phyloP scores from a whole-genome alignment of 2,113 vertebrate genomes.

The Rattus rattus region DNA sequence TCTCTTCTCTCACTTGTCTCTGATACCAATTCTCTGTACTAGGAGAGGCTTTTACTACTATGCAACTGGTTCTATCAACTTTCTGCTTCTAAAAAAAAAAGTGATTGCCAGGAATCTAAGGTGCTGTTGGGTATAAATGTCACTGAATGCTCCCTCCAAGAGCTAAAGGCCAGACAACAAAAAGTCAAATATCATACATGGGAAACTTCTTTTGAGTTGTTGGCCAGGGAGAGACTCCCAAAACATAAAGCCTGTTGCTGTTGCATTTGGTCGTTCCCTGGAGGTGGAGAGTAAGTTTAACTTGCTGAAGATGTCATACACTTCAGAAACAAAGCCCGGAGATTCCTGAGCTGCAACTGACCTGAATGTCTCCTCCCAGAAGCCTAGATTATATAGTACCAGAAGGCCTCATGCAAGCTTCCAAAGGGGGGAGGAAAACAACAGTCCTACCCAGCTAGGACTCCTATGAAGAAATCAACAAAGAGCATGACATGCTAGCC shows the following conservation, averaged over 20 bases:
- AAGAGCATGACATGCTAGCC: not conserved
- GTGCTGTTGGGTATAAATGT: not conserved
- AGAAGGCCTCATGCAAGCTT: not conserved
- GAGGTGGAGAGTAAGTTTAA: not conserved
- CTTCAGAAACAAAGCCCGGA: not conserved
- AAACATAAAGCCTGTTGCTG: not conserved
- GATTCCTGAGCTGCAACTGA: too few species aligned
- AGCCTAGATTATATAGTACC: not conserved
- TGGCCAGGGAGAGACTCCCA: not conserved
- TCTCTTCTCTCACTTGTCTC: not conserved
- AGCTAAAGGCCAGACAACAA: not conserved
- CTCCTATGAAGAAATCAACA: not conserved
- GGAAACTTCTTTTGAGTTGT: not conserved
- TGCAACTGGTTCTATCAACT: not conserved
- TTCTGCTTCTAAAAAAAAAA: slow-evolving; percentile 35
- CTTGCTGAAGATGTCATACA: not conserved
- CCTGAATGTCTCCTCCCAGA: not conserved
- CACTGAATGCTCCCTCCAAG: not conserved
- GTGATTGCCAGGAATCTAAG: slow-evolving; percentile 13
- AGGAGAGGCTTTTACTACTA: not conserved
- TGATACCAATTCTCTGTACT: not conserved
- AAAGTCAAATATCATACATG: not conserved
- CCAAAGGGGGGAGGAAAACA: not conserved
- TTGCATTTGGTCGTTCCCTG: not conserved
- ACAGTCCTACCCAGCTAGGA: not conserved